A percentile compares a stretch with the other conserved stretches of the same genome.
These are phyloP conservation scores for Ormyrus rosae DNA, from an alignment of 2,888 invertebrate genomes.

Conservation along the genomic window DNA sequence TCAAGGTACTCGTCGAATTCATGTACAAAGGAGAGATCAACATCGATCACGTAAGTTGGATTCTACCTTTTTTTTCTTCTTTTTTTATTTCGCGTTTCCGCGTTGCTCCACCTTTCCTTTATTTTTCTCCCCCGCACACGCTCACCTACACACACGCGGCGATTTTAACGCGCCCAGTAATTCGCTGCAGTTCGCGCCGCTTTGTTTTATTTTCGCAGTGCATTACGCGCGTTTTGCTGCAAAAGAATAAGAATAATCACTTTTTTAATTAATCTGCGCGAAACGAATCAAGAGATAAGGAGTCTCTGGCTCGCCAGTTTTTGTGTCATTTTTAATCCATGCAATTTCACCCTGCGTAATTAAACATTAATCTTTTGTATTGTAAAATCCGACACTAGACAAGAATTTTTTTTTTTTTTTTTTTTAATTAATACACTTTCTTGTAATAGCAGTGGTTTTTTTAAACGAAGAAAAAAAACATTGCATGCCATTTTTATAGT, in stretches of 20 bases:
- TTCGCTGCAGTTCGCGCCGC: no score
- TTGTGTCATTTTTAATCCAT: no score
- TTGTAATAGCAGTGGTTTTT: no score
- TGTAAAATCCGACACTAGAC: not conserved
- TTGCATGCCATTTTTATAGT: no score
- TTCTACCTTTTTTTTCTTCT: not conserved
- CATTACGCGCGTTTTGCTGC: not conserved
- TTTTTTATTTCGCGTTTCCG: not conserved
- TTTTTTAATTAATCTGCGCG: no score
- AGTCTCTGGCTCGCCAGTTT: no score
- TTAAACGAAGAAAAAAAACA: no score
- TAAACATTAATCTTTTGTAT: not conserved
- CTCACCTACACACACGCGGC: no score
- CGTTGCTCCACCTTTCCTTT: not conserved
- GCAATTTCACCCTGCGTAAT: no score
- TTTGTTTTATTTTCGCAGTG: not conserved
- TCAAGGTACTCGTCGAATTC: slow-evolving; percentile 92
- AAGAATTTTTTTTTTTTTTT: not conserved
- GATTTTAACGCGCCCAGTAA: no score
- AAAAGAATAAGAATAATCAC: not conserved
- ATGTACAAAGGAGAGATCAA: slow-evolving; percentile 98
- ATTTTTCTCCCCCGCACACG: not conserved
- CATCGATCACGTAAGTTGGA: slow-evolving; percentile 89
- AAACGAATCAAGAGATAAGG: no score
- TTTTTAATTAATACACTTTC: not conserved